A percentile compares a stretch with the other conserved stretches of the same genome.
Conservation (phyloP, 2,797 vertebrate species). For the Lithobates sylvaticus region DNA sequence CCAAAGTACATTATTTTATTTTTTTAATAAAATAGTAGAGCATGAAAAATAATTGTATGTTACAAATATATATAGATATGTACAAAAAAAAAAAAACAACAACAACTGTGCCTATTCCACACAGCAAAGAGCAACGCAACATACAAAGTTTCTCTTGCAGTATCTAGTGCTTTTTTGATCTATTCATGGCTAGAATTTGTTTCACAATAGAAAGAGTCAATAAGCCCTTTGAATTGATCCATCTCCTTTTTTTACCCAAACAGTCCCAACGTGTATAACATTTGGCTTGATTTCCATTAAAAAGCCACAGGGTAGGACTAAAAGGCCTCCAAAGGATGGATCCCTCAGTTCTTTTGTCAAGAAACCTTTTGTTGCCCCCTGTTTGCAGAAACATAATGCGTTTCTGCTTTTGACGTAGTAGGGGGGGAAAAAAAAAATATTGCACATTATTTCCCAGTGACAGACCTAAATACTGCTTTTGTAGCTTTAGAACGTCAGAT, state of each 20-base stretch:
- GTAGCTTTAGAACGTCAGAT: slow-evolving; percentile 22
- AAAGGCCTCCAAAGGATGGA: slow-evolving; percentile 79
- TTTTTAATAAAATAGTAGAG: slow-evolving; percentile 91
- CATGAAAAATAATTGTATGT: slow-evolving; percentile 81
- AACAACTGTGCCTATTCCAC: slow-evolving; percentile 76
- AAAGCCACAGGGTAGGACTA: slow-evolving; percentile 85
- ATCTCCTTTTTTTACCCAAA: slow-evolving; percentile 75
- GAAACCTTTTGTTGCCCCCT: slow-evolving; percentile 87
- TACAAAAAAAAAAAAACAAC: slow-evolving; percentile 63
- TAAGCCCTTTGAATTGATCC: slow-evolving; percentile 83
- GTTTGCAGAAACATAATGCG: slow-evolving; percentile 83
- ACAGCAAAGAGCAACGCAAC: slow-evolving; percentile 73
- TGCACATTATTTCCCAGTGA: slow-evolving; percentile 86
- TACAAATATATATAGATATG: slow-evolving; percentile 85
- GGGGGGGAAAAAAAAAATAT: slow-evolving; percentile 79
- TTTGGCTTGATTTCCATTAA: slow-evolving; percentile 89
- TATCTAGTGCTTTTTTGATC: slow-evolving; percentile 85
- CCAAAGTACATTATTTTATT: slow-evolving; percentile 89
- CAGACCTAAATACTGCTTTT: slow-evolving; percentile 42
- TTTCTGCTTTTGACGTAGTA: slow-evolving; percentile 81
- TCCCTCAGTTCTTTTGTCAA: slow-evolving; percentile 85
- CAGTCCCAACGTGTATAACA: slow-evolving; percentile 86
- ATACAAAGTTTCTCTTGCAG: slow-evolving; percentile 81
- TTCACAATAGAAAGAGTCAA: slow-evolving; percentile 86
- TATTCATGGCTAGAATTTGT: slow-evolving; percentile 86